Percentiles rank a stretch among this genome's conserved stretches.
Evolutionary conservation across 2,797 vertebrate species (phyloP).

Genomic region (Sebastiscus albofasciatus): DNA sequence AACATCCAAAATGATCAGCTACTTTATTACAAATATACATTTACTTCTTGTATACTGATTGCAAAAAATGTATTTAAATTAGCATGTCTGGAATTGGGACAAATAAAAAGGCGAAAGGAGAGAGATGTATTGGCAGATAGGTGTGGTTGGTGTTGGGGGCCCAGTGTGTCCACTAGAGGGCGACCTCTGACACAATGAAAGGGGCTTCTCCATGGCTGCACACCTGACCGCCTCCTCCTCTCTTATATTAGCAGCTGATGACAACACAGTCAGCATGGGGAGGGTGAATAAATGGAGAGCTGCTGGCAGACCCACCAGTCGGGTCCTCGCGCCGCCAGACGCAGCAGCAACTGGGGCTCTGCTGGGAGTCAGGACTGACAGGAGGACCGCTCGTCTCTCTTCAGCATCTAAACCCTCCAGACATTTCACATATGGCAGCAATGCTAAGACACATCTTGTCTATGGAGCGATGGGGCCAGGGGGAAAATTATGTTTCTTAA

Average conservation of each 20-base stretch:
- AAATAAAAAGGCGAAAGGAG: background rate
- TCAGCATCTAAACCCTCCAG: background rate
- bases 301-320: slow-evolving; percentile 15
- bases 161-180: slow-evolving; percentile 76
- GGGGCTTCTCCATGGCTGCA: slow-evolving; percentile 3
- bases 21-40: background rate
- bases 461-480: background rate
- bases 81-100: background rate
- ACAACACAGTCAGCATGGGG: slow-evolving; percentile 22
- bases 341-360: slow-evolving; percentile 36
- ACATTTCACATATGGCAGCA: slow-evolving; percentile 4
- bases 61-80: background rate
- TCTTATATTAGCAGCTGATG: slow-evolving; percentile 12
- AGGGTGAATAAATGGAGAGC: background rate
- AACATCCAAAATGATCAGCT: background rate
- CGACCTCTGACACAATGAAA: slow-evolving; percentile 46
- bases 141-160: background rate
- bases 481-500: background rate
- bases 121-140: background rate
- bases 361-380: slow-evolving; percentile 38
- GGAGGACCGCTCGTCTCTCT: background rate
- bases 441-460: background rate
- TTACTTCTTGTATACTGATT: background rate
- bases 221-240: background rate
- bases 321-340: background rate